Evolutionary conservation across 2,888 invertebrate species (phyloP).

Genomic region (Odontothrips loti): DNA sequence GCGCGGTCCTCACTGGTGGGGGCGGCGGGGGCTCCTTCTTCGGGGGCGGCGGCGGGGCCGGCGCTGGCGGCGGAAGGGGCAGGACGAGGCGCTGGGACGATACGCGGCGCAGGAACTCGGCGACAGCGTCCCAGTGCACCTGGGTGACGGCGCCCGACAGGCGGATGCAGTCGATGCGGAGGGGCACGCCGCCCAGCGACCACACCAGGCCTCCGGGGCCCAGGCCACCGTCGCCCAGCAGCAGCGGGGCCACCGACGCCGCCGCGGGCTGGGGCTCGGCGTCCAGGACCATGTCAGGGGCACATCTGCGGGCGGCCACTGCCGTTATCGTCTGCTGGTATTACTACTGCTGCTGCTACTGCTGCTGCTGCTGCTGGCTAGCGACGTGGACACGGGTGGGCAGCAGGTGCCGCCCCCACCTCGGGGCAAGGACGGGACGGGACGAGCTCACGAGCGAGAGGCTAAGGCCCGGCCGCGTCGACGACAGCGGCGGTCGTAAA

Average conservation of each 20-base stretch:
- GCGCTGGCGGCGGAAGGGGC: constrained; percentile 41
- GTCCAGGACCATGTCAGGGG: constrained; percentile 6
- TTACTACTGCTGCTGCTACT: neutral
- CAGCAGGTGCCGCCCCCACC: too few species aligned
- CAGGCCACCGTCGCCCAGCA: constrained; percentile 34
- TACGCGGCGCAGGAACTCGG: constrained; percentile 61
- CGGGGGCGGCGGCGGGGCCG: constrained; percentile 28
- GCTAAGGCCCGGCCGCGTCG: neutral
- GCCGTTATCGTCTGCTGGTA: neutral
- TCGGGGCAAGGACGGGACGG: neutral
- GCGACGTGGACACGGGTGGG: too few species aligned
- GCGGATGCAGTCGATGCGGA: constrained; percentile 62
- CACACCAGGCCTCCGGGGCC: constrained; percentile 23
- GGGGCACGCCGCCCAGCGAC: constrained; percentile 49
- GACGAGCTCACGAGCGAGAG: neutral
- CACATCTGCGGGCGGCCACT: neutral
- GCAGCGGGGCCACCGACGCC: constrained; percentile 33
- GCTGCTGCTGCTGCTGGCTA: neutral
- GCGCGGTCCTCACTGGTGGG: neutral
- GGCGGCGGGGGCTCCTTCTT: constrained; percentile 25
- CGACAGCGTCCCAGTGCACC: constrained; percentile 61
- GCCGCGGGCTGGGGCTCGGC: constrained; percentile 27
- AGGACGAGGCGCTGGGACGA: constrained; percentile 61
- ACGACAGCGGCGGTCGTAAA: constrained; percentile 59
- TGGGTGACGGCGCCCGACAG: constrained; percentile 62